Evolutionary conservation across 2,888 invertebrate genomes (phyloP), one percentile per base, ranked within the genome.

Genomic region (Rapana venosa): DNA sequence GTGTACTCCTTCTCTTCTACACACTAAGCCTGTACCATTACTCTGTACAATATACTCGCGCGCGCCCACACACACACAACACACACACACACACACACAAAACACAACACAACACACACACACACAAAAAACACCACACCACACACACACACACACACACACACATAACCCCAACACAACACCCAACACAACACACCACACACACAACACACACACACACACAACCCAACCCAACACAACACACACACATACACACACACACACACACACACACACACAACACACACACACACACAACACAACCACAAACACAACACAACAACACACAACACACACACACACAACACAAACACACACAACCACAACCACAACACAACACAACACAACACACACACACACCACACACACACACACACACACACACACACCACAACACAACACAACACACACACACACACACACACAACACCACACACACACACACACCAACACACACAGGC

Each of bases 11-110:
- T 47, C 47, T 47, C 47, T 47, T 47, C 47, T 47, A 47, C 47
- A 47, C 47, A 47, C 47, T 47, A 47, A 47, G 47, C 47, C 47
- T 8, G 8, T 47, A 8, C 2, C 47, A 47, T 47, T 47, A 47
- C 8, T 47, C 47, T 47, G 8, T 2, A 5, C 47, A 5, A 47
- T 8, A 47, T 47, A 47, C 47, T 47, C 47, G 47, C 47, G 8
- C 47, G 47, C 47, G 8, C 47, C 4, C 47, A 47, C 47, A 8
- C 47, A 47, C 2, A 47, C 47, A 47, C 8, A 47, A 47, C 47
- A 47, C 47, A 79, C 79, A 30, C 79, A 79, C 79, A 79, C 79
- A 30, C 79, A 79, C 79, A 79, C 79, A 79, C 79, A 79, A n/a
- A 1, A 79, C 79, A 22, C 79, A 79, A 30, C 79, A 79, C 30